A percentile compares a stretch with the other conserved stretches of the same genome.
Conservation (phyloP, 2,888 invertebrate genomes). For the Sphaerophoria rueppellii region DNA sequence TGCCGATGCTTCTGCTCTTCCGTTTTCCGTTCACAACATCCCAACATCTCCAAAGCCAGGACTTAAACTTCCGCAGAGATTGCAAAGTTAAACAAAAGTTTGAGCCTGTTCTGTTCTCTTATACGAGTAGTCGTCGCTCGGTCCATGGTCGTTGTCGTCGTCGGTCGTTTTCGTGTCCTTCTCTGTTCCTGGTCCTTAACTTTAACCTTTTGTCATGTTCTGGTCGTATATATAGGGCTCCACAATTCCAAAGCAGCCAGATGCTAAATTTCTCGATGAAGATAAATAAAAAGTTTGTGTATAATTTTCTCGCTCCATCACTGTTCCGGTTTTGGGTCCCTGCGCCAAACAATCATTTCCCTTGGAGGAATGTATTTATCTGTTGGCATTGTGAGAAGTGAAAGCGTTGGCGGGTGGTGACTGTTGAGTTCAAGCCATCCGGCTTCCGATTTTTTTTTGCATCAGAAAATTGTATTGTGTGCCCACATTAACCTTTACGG, state of each 20-base stretch:
- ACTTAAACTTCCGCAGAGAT: conserved; percentile 56
- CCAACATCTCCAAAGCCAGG: background rate
- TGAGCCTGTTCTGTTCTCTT: conserved; percentile 11
- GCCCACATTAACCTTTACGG: conserved; percentile 38
- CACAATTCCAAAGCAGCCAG: background rate
- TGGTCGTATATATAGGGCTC: background rate
- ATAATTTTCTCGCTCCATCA: conserved; percentile 33
- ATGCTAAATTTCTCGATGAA: conserved; percentile 24
- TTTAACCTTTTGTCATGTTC: background rate
- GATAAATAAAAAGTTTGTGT: conserved; percentile 58
- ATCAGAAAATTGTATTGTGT: conserved; percentile 22
- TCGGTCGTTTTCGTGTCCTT: background rate
- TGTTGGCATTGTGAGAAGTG: background rate
- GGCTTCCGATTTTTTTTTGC: conserved; percentile 41
- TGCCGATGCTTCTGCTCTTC: background rate
- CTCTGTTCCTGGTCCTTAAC: background rate
- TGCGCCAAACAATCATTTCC: conserved; percentile 36
- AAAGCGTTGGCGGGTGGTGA: background rate
- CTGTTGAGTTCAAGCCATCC: conserved; percentile 47
- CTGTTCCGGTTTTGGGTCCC: conserved; percentile 15
- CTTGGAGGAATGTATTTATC: too few species aligned
- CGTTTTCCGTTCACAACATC: conserved; percentile 29
- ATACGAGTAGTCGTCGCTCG: background rate
- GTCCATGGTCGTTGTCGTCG: background rate
- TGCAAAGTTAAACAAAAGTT: conserved; percentile 68